Evolutionary conservation across 2,113 vertebrate genomes (phyloP).

Genomic region (Anoplopoma fimbria): DNA sequence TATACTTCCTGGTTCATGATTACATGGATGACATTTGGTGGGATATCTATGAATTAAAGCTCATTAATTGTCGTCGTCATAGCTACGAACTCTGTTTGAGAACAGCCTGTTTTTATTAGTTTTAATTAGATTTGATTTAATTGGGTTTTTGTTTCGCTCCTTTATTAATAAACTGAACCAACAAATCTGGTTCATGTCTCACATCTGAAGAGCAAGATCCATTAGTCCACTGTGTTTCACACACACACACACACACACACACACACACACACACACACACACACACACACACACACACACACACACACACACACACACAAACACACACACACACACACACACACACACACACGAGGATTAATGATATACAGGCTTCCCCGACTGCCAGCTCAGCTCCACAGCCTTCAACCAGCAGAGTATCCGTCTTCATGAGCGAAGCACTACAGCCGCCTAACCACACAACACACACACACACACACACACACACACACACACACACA

Average conservation of each 20-base stretch:
- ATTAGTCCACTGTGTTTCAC: constrained; percentile 6
- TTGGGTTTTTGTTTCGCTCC: not conserved
- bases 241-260: constrained; percentile 37
- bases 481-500: not conserved
- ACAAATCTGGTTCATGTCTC: not conserved
- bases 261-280: constrained; percentile 44
- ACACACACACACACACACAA: too few species aligned
- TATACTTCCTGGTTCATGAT: too few species aligned
- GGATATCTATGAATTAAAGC: too few species aligned
- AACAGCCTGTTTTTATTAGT: too few species aligned
- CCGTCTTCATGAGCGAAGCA: constrained; percentile 10
- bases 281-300: constrained; percentile 42
- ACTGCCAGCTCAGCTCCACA: constrained; percentile 62
- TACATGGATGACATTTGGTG: too few species aligned
- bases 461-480: not conserved
- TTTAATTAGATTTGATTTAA: too few species aligned
- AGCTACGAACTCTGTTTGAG: too few species aligned
- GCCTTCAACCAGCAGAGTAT: constrained; percentile 40
- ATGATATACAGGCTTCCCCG: constrained; percentile 71
- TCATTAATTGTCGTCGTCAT: too few species aligned
- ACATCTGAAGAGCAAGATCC: too few species aligned
- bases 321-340: too few species aligned
- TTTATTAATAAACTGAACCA: not conserved
- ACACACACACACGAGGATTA: constrained; percentile 54
- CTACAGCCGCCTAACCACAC: not conserved